phyloP scores from a whole-genome alignment of 2,888 invertebrate genomes.

The Nomada lathburiana region DNA sequence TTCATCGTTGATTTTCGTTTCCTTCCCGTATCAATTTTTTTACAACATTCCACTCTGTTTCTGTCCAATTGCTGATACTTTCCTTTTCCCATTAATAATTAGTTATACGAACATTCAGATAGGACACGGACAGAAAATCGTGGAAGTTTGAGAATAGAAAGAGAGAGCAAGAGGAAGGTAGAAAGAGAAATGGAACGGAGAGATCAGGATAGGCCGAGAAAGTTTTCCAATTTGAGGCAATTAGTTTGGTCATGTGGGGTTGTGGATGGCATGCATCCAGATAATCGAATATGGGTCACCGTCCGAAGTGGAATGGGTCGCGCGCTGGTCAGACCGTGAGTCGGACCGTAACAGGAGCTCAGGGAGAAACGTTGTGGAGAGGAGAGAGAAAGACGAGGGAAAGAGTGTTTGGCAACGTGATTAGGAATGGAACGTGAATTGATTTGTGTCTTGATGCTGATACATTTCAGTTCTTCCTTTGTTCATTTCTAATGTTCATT shows the following conservation, averaged over 20 bases:
- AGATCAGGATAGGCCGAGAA: constrained; percentile 64
- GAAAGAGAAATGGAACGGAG: background rate
- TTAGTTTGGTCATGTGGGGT: constrained; percentile 71
- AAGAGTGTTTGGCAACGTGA: constrained; percentile 31
- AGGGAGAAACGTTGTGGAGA: too few relatives aligned
- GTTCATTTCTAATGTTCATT: too few relatives aligned
- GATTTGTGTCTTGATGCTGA: too few relatives aligned
- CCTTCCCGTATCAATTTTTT: too few relatives aligned
- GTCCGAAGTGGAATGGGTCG: constrained; percentile 63
- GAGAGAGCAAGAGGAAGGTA: background rate
- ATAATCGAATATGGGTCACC: constrained; percentile 75
- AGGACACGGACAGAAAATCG: constrained; percentile 19
- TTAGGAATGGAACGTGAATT: too few relatives aligned
- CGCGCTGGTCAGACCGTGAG: constrained; percentile 60
- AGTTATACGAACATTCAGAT: constrained; percentile 4
- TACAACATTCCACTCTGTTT: too few relatives aligned
- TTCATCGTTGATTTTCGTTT: too few relatives aligned
- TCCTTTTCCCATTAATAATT: too few relatives aligned
- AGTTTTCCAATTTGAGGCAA: constrained; percentile 80
- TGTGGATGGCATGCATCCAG: constrained; percentile 73
- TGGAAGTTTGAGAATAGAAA: constrained; percentile 55
- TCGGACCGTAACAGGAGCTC: background rate
- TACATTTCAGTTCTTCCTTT: too few relatives aligned
- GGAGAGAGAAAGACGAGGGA: background rate
- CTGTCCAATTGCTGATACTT: too few relatives aligned